Percentiles rank a stretch among this genome's conserved stretches.
Conservation (phyloP, 1,140 invertebrate species). For the Drosophila setifemur region DNA sequence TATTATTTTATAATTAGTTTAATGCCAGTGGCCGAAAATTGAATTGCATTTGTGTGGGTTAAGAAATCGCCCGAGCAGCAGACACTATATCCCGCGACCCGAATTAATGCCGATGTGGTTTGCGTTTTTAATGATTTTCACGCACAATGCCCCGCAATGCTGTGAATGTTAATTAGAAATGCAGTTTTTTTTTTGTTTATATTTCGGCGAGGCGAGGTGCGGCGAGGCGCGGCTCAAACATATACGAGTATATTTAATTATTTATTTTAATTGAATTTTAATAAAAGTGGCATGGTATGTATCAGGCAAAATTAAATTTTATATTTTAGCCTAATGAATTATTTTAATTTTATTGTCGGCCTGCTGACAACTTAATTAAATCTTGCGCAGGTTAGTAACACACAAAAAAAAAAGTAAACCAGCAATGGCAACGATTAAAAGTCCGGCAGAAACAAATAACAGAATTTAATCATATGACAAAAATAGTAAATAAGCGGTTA, state of each 20-base stretch:
- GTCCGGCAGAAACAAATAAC: neutral
- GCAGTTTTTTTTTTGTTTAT: constrained; percentile 13
- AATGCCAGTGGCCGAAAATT: constrained; percentile 48
- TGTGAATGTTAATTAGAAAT: constrained; percentile 72
- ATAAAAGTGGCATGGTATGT: constrained; percentile 3
- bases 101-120: constrained; percentile 33
- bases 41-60: constrained; percentile 51
- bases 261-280: constrained; percentile 69
- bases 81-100: neutral
- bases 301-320: constrained; percentile 5
- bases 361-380: constrained; percentile 25
- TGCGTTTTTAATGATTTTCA: constrained; percentile 53
- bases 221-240: neutral
- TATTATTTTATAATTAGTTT: constrained; percentile 77
- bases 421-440: neutral
- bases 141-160: constrained; percentile 9
- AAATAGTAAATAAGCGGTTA: neutral
- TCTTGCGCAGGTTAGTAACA: neutral
- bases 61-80: constrained; percentile 4
- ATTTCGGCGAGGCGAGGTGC: neutral
- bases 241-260: constrained; percentile 60
- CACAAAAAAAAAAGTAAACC: neutral
- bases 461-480: neutral
- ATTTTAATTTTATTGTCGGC: neutral
- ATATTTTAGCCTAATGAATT: constrained; percentile 9